phyloP scores from a whole-genome alignment of 2,888 invertebrate species.

The Boloria selene region DNA sequence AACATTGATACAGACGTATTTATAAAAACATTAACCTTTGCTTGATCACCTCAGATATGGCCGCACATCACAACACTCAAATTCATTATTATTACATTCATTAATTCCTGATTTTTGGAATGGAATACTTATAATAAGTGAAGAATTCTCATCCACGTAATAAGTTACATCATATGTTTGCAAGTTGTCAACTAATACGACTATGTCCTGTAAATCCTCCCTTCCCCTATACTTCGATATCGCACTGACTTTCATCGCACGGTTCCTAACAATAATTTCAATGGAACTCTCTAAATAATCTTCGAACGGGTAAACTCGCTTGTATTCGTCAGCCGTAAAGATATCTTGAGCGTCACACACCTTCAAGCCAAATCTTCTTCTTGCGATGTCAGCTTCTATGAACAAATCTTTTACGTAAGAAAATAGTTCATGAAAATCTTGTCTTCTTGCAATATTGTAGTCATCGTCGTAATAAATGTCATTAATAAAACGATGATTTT shows the following conservation, averaged over 20 bases:
- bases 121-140: slow-evolving; percentile 5
- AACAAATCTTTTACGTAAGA: neutral
- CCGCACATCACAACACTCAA: too few relatives aligned
- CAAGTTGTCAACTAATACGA: neutral
- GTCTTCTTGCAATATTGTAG: slow-evolving; percentile 12
- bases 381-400: neutral
- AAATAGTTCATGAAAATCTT: slow-evolving; percentile 4
- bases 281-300: neutral
- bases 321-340: neutral
- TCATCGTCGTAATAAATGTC: neutral
- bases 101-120: neutral
- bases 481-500: too few relatives aligned
- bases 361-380: neutral
- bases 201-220: slow-evolving; percentile 1
- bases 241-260: slow-evolving; percentile 7
- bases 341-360: slow-evolving; percentile 1
- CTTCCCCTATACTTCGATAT: too few relatives aligned
- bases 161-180: neutral
- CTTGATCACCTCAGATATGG: too few relatives aligned
- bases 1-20: too few relatives aligned
- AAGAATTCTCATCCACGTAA: neutral
- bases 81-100: neutral
- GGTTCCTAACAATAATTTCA: neutral
- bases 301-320: slow-evolving; percentile 5
- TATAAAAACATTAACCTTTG: too few relatives aligned